A percentile compares a stretch with the other conserved stretches of the same genome.
phyloP scores from a whole-genome alignment of 2,888 invertebrate species.

The Papilio demoleus region DNA sequence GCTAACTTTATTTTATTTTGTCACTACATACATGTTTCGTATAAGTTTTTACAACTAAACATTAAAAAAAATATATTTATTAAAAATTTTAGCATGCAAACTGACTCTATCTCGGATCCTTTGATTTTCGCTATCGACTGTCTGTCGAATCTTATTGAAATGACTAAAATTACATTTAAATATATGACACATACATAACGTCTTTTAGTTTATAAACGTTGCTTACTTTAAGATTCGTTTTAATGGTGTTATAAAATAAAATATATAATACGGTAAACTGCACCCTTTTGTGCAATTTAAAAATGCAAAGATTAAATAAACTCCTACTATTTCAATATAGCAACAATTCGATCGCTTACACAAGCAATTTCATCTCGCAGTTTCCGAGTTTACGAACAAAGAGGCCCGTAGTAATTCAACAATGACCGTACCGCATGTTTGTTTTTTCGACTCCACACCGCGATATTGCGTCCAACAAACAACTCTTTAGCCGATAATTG shows the following conservation, averaged over 20 bases:
- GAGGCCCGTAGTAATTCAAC: constrained; percentile 16
- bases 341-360: neutral
- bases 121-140: too few relatives aligned
- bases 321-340: neutral
- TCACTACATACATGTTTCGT: neutral
- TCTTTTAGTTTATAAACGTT: too few relatives aligned
- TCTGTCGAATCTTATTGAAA: too few relatives aligned
- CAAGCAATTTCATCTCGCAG: constrained; percentile 9
- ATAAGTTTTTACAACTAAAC: neutral
- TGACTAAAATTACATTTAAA: too few relatives aligned
- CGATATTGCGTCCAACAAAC: constrained; percentile 19
- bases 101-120: too few relatives aligned
- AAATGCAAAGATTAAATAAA: neutral
- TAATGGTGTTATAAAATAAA: too few relatives aligned
- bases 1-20: constrained; percentile 1
- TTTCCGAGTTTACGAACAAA: constrained; percentile 23
- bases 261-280: too few relatives aligned
- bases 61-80: too few relatives aligned
- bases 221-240: too few relatives aligned
- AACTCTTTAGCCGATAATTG: neutral
- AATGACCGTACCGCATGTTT: constrained; percentile 12
- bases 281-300: neutral
- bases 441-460: neutral
- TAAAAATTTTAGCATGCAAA: too few relatives aligned
- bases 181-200: too few relatives aligned